A percentile compares a stretch with the other conserved stretches of the same genome.
phyloP scores from a whole-genome alignment of 2,797 vertebrate genomes.

The Heteromormyrus szaboi region DNA sequence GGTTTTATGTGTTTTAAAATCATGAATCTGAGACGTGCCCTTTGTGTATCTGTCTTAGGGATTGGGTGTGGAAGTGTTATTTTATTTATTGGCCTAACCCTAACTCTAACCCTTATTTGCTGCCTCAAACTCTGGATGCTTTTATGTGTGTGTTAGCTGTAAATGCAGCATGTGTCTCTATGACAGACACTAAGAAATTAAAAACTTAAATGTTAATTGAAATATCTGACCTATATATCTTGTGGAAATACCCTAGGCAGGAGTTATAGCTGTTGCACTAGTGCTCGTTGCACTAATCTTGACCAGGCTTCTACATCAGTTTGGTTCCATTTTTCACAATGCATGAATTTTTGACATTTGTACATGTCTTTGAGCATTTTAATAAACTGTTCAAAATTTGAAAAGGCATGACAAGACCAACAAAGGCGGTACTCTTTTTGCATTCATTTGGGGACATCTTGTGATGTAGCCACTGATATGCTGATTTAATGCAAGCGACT shows the following conservation, averaged over 20 bases:
- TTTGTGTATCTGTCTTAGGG: no score
- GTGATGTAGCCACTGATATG: not conserved
- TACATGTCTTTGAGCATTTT: not conserved
- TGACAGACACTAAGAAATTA: not conserved
- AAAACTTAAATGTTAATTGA: not conserved
- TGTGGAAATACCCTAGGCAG: not conserved
- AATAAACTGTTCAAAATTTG: not conserved
- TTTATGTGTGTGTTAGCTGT: not conserved
- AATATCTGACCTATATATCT: not conserved
- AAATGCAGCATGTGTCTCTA: not conserved
- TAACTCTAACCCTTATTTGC: no score
- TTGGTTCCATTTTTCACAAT: not conserved
- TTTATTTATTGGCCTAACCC: no score
- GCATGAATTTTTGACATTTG: not conserved
- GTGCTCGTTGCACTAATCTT: not conserved
- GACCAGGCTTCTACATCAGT: not conserved
- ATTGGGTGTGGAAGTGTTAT: no score
- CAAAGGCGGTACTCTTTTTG: not conserved
- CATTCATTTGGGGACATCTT: not conserved
- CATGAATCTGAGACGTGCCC: no score
- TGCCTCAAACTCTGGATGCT: no score
- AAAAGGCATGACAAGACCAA: not conserved
- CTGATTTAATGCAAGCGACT: constrained; percentile 9
- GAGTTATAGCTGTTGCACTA: not conserved
- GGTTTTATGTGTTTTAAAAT: no score